phyloP scores from a whole-genome alignment of 1,140 invertebrate species.

The Trichonephila clavipes region DNA sequence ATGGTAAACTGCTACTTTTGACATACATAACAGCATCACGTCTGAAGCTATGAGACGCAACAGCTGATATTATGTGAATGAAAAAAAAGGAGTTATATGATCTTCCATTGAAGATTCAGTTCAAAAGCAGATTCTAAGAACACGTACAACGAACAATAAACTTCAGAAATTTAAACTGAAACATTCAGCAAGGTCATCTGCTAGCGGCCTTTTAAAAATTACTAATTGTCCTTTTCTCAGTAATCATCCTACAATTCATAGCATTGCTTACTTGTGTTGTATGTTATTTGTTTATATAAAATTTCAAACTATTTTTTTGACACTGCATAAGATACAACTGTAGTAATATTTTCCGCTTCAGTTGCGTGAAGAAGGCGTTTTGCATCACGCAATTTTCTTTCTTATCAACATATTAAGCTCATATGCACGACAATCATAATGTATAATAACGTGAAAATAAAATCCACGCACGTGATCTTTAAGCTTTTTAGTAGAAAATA shows the following conservation, averaged over 20 bases:
- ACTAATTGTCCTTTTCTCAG: not conserved
- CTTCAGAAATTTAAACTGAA: no score
- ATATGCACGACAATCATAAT: not conserved
- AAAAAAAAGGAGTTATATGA: no score
- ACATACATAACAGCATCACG: no score
- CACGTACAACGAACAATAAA: no score
- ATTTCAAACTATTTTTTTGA: conserved; percentile 18
- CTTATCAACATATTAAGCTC: not conserved
- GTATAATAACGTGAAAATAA: not conserved
- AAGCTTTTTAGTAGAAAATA: not conserved
- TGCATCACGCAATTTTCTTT: conserved; percentile 18
- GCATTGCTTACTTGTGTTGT: not conserved
- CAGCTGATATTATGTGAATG: no score
- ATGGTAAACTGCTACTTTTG: no score
- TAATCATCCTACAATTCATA: not conserved
- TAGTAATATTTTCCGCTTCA: conserved; percentile 40
- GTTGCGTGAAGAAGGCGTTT: conserved; percentile 29
- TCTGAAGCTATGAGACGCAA: no score
- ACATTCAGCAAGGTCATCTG: no score
- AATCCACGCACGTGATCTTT: not conserved
- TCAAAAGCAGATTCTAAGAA: no score
- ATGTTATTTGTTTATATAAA: not conserved
- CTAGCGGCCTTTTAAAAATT: not conserved
- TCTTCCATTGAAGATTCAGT: no score
- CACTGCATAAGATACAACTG: not conserved